Percentiles rank a stretch among this genome's conserved stretches.
Conservation (phyloP, 2,888 invertebrate species). For the Euclidia mi region DNA sequence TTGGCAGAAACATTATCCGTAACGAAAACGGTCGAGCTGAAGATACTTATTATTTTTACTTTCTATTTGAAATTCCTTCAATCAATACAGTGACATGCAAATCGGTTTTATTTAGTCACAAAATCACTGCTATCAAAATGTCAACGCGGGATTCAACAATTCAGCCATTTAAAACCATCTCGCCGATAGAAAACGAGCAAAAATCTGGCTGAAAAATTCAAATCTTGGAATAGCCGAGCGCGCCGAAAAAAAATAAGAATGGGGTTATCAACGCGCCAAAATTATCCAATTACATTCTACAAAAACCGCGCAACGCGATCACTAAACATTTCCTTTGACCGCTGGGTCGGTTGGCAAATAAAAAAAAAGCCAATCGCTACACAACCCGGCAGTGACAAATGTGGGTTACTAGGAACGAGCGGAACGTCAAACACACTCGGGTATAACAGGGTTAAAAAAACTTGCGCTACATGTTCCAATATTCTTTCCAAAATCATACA, state of each 20-base stretch:
- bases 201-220: conserved; percentile 14
- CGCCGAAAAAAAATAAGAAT: conserved; percentile 14
- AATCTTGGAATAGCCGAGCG: conserved; percentile 12
- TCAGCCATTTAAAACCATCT: conserved; percentile 6
- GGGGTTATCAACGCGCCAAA: conserved; percentile 32
- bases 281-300: conserved; percentile 48
- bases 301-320: conserved; percentile 39
- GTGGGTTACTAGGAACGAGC: no score
- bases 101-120: not conserved
- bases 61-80: no score
- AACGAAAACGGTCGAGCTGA: no score
- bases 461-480: no score
- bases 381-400: no score
- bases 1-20: no score
- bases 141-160: not conserved
- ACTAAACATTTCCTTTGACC: conserved; percentile 44
- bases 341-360: conserved; percentile 24
- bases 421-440: no score
- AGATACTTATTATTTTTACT: no score
- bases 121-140: conserved; percentile 14
- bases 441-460: no score
- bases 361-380: no score
- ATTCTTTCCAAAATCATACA: no score
- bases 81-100: no score
- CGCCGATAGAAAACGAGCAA: not conserved